phyloP scores from a whole-genome alignment of 2,888 invertebrate species.

The Yponomeuta plumbellus region DNA sequence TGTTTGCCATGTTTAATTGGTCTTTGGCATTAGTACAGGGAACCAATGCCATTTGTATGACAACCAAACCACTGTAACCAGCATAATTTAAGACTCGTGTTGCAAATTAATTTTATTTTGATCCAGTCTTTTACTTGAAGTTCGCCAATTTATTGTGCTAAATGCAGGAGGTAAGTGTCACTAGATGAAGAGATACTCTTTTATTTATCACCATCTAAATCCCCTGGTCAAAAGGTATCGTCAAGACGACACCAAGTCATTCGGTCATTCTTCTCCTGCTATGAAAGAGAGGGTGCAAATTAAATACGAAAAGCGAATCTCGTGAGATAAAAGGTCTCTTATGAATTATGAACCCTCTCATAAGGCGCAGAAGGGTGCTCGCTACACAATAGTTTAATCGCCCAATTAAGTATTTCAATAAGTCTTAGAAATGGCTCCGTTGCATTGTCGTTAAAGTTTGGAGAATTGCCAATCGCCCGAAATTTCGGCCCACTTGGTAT shows the following conservation, averaged over 20 bases:
- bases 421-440: slow-evolving; percentile 34
- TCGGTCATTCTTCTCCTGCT: slow-evolving; percentile 66
- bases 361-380: slow-evolving; percentile 51
- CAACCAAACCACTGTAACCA: no score
- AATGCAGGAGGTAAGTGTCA: neutral
- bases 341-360: slow-evolving; percentile 61
- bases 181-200: neutral
- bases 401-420: slow-evolving; percentile 71
- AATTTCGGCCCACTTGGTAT: neutral
- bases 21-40: no score
- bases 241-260: slow-evolving; percentile 42
- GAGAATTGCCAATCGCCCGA: neutral
- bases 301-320: slow-evolving; percentile 69
- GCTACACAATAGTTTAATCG: slow-evolving; percentile 69
- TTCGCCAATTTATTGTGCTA: neutral
- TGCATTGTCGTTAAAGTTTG: slow-evolving; percentile 7
- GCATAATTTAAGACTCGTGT: no score
- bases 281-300: slow-evolving; percentile 62
- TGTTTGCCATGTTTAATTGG: no score
- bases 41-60: no score
- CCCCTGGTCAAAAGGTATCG: neutral
- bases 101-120: no score
- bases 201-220: neutral
- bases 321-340: slow-evolving; percentile 63
- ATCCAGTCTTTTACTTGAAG: no score